These are phyloP conservation scores for Sphenodon punctatus DNA, from an alignment of 2,797 vertebrate species.

Conservation along the genomic window DNA sequence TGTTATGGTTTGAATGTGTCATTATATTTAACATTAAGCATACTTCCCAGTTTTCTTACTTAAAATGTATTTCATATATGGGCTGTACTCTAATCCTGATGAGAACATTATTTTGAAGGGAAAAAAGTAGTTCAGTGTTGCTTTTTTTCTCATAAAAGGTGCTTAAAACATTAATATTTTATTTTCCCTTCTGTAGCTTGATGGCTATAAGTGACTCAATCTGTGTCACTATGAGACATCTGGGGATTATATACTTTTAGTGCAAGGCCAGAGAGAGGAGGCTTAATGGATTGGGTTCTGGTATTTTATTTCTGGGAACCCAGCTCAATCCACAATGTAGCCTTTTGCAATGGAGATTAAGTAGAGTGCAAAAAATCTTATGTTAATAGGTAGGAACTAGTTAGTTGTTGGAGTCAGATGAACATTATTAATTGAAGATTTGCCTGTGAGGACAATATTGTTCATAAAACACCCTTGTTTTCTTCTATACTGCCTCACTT, in stretches of 20 bases:
- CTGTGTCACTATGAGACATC: slow-evolving; percentile 26
- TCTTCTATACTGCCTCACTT: neutral
- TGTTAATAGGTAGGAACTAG: neutral
- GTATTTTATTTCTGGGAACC: slow-evolving; percentile 46
- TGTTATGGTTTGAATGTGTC: neutral
- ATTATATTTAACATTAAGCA: slow-evolving; percentile 9
- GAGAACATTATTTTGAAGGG: slow-evolving; percentile 7
- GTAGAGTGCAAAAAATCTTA: neutral
- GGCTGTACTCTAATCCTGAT: slow-evolving; percentile 2
- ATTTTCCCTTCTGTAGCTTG: neutral
- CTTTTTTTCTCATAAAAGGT: neutral
- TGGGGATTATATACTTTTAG: slow-evolving; percentile 53
- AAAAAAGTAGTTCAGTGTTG: slow-evolving; percentile 11
- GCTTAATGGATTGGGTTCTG: slow-evolving; percentile 37
- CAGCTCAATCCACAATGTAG: neutral
- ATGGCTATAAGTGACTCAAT: neutral
- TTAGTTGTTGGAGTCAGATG: neutral
- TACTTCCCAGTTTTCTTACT: neutral
- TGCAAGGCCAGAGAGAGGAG: slow-evolving; percentile 24
- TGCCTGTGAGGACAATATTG: neutral
- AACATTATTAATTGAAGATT: neutral
- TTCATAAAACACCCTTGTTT: neutral
- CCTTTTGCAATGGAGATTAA: neutral
- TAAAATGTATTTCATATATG: slow-evolving; percentile 31
- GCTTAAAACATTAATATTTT: neutral